Conservation (phyloP, 1,140 invertebrate species). For the Zaprionus davidi region DNA sequence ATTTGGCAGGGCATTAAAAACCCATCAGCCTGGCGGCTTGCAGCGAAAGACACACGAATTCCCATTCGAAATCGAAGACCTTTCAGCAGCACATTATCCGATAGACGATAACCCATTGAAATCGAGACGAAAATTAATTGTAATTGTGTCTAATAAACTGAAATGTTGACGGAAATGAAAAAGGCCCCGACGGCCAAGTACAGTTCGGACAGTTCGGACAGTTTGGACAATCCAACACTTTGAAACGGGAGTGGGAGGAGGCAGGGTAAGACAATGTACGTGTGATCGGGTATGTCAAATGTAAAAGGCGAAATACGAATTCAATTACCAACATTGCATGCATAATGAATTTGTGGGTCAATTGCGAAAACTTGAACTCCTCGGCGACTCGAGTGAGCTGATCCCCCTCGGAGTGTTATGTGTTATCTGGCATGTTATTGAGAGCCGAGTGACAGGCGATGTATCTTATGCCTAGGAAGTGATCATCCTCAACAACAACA, state of each 20-base stretch:
- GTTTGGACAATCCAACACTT: not conserved
- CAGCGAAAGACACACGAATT: constrained; percentile 26
- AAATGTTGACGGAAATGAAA: constrained; percentile 77
- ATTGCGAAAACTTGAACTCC: constrained; percentile 82
- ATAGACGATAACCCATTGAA: constrained; percentile 45
- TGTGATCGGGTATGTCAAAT: constrained; percentile 63
- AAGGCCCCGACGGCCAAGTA: constrained; percentile 11
- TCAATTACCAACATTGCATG: constrained; percentile 70
- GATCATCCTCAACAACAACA: constrained; percentile 35
- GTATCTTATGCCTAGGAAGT: constrained; percentile 67
- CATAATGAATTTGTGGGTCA: constrained; percentile 82
- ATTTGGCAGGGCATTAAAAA: constrained; percentile 71
- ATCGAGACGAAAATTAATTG: constrained; percentile 70
- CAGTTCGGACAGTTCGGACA: constrained; percentile 1
- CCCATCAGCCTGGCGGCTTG: constrained; percentile 43
- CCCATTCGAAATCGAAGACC: constrained; percentile 63
- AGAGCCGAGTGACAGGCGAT: constrained; percentile 31
- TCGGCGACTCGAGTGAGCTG: constrained; percentile 45
- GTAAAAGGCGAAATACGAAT: constrained; percentile 65
- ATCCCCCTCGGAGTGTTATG: constrained; percentile 34
- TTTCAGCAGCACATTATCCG: constrained; percentile 46
- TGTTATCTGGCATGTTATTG: constrained; percentile 43
- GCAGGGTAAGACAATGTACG: constrained; percentile 16
- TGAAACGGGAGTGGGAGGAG: not conserved
- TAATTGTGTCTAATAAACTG: constrained; percentile 75